Conservation (phyloP, 2,888 invertebrate genomes). For the Zygogramma bicolorata region DNA sequence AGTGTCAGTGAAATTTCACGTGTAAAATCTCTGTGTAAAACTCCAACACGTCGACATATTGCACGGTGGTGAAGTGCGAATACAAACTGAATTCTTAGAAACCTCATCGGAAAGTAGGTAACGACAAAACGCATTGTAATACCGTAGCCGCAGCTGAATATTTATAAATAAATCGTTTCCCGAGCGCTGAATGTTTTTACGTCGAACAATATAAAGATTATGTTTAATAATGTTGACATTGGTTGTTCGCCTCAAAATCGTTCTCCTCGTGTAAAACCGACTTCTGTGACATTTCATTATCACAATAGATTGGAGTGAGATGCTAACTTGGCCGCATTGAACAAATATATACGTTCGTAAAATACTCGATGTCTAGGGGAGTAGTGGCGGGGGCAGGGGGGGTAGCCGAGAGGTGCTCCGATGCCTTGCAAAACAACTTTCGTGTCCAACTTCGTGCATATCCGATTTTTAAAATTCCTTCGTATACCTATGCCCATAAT, state of each 20-base stretch:
- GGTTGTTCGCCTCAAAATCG: conserved; percentile 22
- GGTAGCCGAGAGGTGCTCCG: conserved; percentile 1
- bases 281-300: conserved; percentile 53
- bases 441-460: conserved; percentile 37
- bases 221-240: conserved; percentile 48
- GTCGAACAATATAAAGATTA: conserved; percentile 46
- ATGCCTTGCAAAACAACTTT: conserved; percentile 41
- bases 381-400: conserved; percentile 7
- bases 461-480: conserved; percentile 40
- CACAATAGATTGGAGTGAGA: conserved; percentile 51
- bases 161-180: conserved; percentile 45
- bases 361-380: conserved; percentile 7
- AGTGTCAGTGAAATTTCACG: not conserved
- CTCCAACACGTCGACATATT: not conserved
- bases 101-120: conserved; percentile 26
- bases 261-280: conserved; percentile 42
- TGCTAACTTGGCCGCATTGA: conserved; percentile 50
- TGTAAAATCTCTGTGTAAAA: not conserved
- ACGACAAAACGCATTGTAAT: conserved; percentile 24
- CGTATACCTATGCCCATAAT: conserved; percentile 9
- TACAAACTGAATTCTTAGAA: not conserved
- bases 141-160: conserved; percentile 24
- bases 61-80: not conserved
- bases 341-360: conserved; percentile 43
- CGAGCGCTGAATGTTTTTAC: conserved; percentile 44